A percentile compares a stretch with the other conserved stretches of the same genome.
Evolutionary conservation across 1,140 invertebrate genomes (phyloP).

Genomic region (Drosophila sp.): DNA sequence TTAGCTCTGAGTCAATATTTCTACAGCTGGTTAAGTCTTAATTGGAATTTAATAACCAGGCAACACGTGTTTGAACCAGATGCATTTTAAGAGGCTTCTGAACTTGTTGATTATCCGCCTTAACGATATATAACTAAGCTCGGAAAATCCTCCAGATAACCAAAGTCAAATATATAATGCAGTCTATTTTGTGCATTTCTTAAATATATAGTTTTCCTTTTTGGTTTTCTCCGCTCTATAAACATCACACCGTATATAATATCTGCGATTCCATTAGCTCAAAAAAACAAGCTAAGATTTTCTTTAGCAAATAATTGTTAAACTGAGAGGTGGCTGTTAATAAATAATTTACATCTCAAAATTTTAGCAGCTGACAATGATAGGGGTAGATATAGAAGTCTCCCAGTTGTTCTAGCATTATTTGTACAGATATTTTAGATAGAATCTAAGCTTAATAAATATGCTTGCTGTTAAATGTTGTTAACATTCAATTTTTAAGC

Average conservation of each 20-base stretch:
- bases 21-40: constrained; percentile 56
- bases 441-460: too few species aligned
- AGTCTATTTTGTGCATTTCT: too few species aligned
- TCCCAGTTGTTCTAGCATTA: background rate
- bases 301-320: constrained; percentile 1
- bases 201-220: background rate
- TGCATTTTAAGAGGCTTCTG: constrained; percentile 16
- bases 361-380: background rate
- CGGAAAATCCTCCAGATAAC: background rate
- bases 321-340: background rate
- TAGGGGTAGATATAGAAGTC: too few species aligned
- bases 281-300: background rate
- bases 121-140: too few species aligned
- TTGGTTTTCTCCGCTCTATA: background rate
- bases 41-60: constrained; percentile 70
- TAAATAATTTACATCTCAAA: background rate
- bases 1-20: constrained; percentile 63
- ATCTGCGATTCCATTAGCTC: too few species aligned
- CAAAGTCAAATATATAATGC: too few species aligned
- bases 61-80: constrained; percentile 40
- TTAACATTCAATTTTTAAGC: too few species aligned
- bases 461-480: too few species aligned
- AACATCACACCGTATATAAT: background rate
- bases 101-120: background rate
- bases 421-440: too few species aligned